These are phyloP conservation scores for Microctenopoma lineatum DNA, from an alignment of 2,797 vertebrate species.

Conservation along the genomic window DNA sequence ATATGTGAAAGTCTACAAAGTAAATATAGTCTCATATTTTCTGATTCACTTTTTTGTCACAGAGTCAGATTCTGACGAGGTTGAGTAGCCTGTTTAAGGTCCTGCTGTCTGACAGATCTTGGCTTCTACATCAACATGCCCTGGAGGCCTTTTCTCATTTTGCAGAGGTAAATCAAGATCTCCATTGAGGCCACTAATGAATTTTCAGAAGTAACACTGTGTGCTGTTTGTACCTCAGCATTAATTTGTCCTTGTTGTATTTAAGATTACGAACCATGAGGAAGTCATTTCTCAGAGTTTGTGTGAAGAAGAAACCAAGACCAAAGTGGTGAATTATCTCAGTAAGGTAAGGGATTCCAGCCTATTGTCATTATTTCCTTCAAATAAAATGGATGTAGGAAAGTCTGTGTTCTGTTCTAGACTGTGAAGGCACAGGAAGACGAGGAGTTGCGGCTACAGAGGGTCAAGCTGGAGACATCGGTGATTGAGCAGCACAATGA, in stretches of 20 bases:
- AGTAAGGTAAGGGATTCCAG: slow-evolving; percentile 87
- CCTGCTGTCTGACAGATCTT: slow-evolving; percentile 83
- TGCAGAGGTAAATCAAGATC: slow-evolving; percentile 86
- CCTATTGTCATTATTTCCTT: not conserved
- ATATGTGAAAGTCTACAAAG: not conserved
- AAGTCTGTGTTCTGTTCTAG: slow-evolving; percentile 46
- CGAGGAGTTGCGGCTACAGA: slow-evolving; percentile 74
- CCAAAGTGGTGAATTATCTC: slow-evolving; percentile 90
- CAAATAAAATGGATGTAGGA: not conserved
- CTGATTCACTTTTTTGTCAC: slow-evolving; percentile 28
- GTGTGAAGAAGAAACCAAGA: slow-evolving; percentile 87
- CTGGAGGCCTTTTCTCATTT: slow-evolving; percentile 92
- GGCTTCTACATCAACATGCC: slow-evolving; percentile 90
- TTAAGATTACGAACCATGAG: slow-evolving; percentile 92
- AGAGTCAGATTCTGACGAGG: slow-evolving; percentile 88
- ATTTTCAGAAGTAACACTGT: not conserved
- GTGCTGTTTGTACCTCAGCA: not conserved
- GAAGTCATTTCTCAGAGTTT: slow-evolving; percentile 92
- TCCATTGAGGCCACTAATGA: fast-evolving
- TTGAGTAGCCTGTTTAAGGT: slow-evolving; percentile 85
- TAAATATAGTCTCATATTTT: not conserved
- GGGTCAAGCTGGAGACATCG: slow-evolving; percentile 81
- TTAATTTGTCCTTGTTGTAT: not conserved
- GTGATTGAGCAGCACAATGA: slow-evolving; percentile 70
- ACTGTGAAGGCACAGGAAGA: slow-evolving; percentile 74